Percentiles rank a stretch among this genome's conserved stretches.
phyloP scores from a whole-genome alignment of 2,797 vertebrate species.

The Centropyge bicolor region DNA sequence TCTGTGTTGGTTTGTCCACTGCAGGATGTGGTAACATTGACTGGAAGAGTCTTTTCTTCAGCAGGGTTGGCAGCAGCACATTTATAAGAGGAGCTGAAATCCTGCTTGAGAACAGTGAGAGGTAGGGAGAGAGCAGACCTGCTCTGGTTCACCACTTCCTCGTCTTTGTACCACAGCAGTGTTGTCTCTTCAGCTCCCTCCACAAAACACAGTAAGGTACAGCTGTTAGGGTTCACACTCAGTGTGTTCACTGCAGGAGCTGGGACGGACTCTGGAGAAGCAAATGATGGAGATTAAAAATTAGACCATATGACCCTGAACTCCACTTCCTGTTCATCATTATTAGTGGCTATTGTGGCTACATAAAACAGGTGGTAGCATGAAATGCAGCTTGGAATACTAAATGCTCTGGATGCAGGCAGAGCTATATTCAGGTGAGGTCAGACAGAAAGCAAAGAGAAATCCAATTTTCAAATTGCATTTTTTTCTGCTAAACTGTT shows the following conservation, averaged over 20 bases:
- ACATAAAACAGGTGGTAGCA: too few relatives aligned
- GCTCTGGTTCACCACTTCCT: constrained; percentile 30
- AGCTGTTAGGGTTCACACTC: constrained; percentile 21
- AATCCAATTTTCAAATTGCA: too few relatives aligned
- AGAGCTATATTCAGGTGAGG: too few relatives aligned
- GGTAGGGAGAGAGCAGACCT: constrained; percentile 19
- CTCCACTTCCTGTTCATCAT: too few relatives aligned
- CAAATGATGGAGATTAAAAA: background rate
- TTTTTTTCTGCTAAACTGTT: too few relatives aligned
- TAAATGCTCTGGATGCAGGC: too few relatives aligned
- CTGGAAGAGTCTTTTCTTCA: too few relatives aligned
- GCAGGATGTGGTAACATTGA: too few relatives aligned
- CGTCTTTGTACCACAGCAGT: constrained; percentile 43
- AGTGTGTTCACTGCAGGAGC: constrained; percentile 33
- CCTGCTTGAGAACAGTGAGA: constrained; percentile 12
- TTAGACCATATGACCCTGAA: background rate
- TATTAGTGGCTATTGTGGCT: too few relatives aligned
- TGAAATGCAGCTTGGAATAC: too few relatives aligned
- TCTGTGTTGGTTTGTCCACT: rapidly evolving
- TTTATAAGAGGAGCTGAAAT: background rate
- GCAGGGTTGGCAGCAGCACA: too few relatives aligned
- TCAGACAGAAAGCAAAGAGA: too few relatives aligned
- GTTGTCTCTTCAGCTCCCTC: constrained; percentile 9
- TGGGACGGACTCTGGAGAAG: constrained; percentile 12
- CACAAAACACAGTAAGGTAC: constrained; percentile 47